Conservation (phyloP, 2,113 vertebrate species). For the Sylvia atricapilla region DNA sequence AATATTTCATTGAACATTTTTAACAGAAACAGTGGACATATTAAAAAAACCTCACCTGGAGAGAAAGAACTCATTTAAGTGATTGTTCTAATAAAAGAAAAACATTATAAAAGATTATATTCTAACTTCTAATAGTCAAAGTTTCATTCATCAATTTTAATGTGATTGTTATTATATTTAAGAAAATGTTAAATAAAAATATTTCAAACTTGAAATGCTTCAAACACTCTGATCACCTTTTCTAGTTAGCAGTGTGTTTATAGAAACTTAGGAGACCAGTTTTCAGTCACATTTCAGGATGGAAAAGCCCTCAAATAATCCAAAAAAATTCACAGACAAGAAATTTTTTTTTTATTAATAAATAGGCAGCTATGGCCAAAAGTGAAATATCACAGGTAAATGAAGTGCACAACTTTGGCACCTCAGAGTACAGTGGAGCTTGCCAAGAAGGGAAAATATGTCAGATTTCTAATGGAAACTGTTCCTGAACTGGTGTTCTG, state of each 20-base stretch:
- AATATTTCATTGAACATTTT: not conserved
- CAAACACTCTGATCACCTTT: not conserved
- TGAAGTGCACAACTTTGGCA: not conserved
- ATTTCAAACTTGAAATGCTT: not conserved
- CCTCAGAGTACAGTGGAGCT: not conserved
- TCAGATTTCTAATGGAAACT: not conserved
- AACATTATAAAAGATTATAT: not conserved
- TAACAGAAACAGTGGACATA: not conserved
- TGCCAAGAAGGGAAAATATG: not conserved
- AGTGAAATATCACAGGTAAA: not conserved
- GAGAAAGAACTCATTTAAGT: not conserved
- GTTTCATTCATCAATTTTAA: not conserved
- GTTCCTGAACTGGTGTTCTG: not conserved
- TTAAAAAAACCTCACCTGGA: not conserved
- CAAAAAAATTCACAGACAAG: not conserved
- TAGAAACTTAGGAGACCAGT: not conserved
- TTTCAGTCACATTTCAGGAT: not conserved
- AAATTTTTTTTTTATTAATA: not conserved
- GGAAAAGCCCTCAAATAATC: not conserved
- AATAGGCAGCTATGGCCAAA: not conserved
- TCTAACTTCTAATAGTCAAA: not conserved
- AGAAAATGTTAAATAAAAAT: not conserved
- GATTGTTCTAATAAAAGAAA: not conserved
- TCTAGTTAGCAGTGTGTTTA: not conserved
- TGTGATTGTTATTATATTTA: not conserved